Percentiles rank a stretch among this genome's conserved stretches.
These are phyloP conservation scores for Myiozetetes cayanensis DNA, from an alignment of 2,113 vertebrate species.

Conservation along the genomic window DNA sequence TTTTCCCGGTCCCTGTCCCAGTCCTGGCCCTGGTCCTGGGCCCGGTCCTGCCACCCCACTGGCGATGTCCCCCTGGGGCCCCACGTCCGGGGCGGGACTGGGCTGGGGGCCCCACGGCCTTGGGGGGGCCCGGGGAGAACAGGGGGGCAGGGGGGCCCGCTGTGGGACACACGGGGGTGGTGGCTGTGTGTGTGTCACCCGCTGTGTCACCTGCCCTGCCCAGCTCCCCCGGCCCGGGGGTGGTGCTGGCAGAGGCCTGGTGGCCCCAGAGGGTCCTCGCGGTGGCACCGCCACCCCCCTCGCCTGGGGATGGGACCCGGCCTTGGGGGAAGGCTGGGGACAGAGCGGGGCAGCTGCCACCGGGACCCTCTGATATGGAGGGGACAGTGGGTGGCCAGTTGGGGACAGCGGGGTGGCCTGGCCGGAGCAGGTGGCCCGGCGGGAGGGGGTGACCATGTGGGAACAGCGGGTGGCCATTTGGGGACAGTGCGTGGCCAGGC, in stretches of 20 bases:
- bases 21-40: not conserved
- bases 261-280: not conserved
- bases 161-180: not conserved
- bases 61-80: not conserved
- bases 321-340: fast-evolving
- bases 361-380: not conserved
- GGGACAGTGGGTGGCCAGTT: not conserved
- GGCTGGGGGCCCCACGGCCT: not conserved
- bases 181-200: not conserved
- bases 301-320: not conserved
- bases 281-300: not conserved
- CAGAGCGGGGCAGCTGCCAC: no score
- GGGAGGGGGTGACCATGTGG: not conserved
- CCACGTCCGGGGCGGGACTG: not conserved
- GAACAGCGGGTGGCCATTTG: no score
- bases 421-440: not conserved
- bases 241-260: not conserved
- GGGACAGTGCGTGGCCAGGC: not conserved
- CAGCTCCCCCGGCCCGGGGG: not conserved
- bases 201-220: not conserved
- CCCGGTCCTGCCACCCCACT: not conserved
- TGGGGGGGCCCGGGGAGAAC: not conserved
- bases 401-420: not conserved
- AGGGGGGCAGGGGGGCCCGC: not conserved
- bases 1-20: not conserved